Base-by-base conservation (phyloP, 2,113 vertebrate species). In the Prinia subflava region DNA sequence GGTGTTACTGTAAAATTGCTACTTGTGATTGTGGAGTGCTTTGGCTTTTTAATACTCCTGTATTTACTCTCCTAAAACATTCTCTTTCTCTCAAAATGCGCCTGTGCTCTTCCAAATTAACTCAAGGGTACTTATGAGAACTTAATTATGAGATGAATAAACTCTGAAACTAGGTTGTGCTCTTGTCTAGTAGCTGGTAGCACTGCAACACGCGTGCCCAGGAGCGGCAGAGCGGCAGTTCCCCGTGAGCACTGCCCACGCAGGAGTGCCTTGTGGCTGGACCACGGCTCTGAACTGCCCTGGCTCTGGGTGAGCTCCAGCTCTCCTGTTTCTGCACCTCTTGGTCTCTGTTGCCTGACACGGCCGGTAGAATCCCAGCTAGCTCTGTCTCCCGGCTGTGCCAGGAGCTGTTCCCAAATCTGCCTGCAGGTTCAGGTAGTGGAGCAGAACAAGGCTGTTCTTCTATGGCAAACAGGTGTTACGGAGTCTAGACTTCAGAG, bases 161-260 rank as follows among this genome's bases (percentile, higher is more conserved):
- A 86, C 55, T 93, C 57, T 53, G 76, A 85, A 88, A 42, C n/a
- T 60, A 39, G 55, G 39, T 78, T 3, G 28, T 53, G 5, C 84
- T 46, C n/a, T n/a, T 86, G 60, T 41, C 50, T 63, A 33, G 35
- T 65, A 27, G 44, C 31, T 83, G 31, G 11, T 22, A 75, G 46
- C 19, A 9, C 30, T 52, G 70, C 13, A 52, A 9, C 4, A 3
- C 19, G 3, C 0, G 0, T 15, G 31, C 37, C 52, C 83, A 63
- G 64, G 60, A 28, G 18, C 1, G 1, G 18, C 33, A 65, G 65
- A 87, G 57, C 11, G 4, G n/a, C 42, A 1, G 19, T 35, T 33
- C 22, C 22, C n/a, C 21, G 27, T 0, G 1, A 62, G 19, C 3
- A 0, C 70, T 68, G 46, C 33, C 2, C 33, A 11, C 1, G 0